These are phyloP conservation scores for Lasioglossum leucozonium DNA, from an alignment of 2,888 invertebrate genomes.

Conservation along the genomic window DNA sequence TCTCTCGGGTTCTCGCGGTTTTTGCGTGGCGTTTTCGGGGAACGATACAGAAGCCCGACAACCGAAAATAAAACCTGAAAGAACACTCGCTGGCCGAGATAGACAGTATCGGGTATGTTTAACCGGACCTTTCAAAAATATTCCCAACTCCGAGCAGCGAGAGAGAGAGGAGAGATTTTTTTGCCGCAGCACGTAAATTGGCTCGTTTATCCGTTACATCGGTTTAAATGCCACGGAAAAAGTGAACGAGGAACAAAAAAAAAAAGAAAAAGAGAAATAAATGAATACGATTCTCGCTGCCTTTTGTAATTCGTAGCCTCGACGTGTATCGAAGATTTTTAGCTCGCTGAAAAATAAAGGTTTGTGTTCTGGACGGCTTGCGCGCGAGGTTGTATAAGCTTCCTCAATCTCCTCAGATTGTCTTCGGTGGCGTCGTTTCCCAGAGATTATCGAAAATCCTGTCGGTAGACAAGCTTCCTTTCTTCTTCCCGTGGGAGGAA, in stretches of 20 bases:
- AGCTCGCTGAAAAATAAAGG: neutral
- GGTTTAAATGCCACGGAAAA: neutral
- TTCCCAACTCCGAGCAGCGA: neutral
- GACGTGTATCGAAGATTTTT: neutral
- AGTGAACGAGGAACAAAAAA: too few relatives aligned
- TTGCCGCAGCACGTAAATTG: neutral
- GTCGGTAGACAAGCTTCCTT: neutral
- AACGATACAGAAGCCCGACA: neutral
- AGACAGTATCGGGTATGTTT: constrained; percentile 34
- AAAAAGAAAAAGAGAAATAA: too few relatives aligned
- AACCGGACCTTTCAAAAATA: constrained; percentile 37
- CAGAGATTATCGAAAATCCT: constrained; percentile 2
- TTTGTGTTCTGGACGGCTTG: neutral
- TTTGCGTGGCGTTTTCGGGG: neutral
- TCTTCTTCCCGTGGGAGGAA: neutral
- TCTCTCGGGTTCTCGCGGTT: neutral
- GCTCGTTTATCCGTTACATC: neutral
- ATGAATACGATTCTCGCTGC: neutral
- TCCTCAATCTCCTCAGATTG: too few relatives aligned
- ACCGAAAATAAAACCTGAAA: neutral
- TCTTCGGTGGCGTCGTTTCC: neutral
- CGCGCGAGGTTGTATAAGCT: neutral
- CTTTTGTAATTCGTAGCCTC: neutral
- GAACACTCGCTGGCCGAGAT: constrained; percentile 16
- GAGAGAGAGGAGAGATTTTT: neutral